Evolutionary conservation across 1,140 invertebrate species (phyloP).

Genomic region (Drosophila truncata): DNA sequence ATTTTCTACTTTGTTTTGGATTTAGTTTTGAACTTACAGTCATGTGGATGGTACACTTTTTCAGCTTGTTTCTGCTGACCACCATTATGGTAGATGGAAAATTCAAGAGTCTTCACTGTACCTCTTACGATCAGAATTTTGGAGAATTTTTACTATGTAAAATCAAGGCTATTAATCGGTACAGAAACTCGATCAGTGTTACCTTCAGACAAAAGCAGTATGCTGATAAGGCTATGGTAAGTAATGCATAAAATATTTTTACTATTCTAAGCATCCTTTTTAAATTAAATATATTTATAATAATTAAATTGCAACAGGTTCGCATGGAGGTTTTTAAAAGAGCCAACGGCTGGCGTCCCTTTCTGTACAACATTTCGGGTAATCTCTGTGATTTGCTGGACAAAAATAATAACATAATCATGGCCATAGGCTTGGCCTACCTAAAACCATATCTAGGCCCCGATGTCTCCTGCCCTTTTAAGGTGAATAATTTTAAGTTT

Average conservation of each 20-base stretch:
- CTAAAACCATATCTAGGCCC: slow-evolving; percentile 15
- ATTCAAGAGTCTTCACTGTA: slow-evolving; percentile 32
- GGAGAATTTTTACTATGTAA: slow-evolving; percentile 13
- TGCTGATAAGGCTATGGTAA: not conserved
- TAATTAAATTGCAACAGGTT: not conserved
- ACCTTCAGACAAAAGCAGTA: not conserved
- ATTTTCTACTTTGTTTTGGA: not conserved
- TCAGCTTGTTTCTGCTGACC: not conserved
- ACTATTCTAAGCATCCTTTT: too few relatives aligned
- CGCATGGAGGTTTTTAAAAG: slow-evolving; percentile 20
- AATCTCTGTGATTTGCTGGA: slow-evolving; percentile 11
- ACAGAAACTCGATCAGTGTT: slow-evolving; percentile 21
- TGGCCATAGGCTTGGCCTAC: slow-evolving; percentile 1
- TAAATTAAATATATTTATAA: not conserved
- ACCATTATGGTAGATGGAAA: slow-evolving; percentile 5
- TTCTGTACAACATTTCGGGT: not conserved
- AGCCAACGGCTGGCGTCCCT: slow-evolving; percentile 10
- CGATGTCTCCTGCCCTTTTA: not conserved
- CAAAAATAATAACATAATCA: slow-evolving; percentile 6
- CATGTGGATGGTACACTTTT: not conserved
- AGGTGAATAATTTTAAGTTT: not conserved
- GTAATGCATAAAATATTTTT: not conserved
- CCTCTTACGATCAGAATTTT: not conserved
- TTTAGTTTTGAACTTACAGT: not conserved
- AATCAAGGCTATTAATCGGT: slow-evolving; percentile 34